Evolutionary conservation across 2,888 invertebrate genomes (phyloP).

Genomic region (Acanthosepion esculentum): DNA sequence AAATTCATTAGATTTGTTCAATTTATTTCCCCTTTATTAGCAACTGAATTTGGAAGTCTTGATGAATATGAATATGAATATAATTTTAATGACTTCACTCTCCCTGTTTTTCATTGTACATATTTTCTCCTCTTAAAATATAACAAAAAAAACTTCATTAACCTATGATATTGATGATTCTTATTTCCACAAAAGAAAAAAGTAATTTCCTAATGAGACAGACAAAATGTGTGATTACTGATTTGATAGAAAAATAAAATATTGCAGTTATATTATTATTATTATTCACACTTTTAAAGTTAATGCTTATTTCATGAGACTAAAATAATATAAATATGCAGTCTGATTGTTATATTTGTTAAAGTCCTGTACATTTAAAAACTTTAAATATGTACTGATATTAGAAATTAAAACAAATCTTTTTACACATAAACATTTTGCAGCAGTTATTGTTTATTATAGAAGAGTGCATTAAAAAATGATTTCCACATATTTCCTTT

Average conservation of each 20-base stretch:
- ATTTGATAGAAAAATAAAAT: too few relatives aligned
- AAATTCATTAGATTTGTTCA: neutral
- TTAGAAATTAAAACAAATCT: neutral
- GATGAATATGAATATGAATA: neutral
- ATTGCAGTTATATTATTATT: too few relatives aligned
- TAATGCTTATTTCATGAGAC: neutral
- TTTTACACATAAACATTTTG: neutral
- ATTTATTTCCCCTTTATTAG: neutral
- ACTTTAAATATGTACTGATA: neutral
- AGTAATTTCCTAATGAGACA: too few relatives aligned
- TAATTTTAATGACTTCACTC: neutral
- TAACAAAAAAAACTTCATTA: neutral
- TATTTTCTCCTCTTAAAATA: neutral
- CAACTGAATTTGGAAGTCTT: neutral
- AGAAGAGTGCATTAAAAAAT: neutral
- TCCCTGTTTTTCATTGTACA: too few relatives aligned
- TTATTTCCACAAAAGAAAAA: too few relatives aligned
- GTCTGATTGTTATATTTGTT: neutral
- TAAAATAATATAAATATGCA: neutral
- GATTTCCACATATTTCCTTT: neutral
- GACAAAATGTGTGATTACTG: too few relatives aligned
- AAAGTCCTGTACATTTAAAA: neutral
- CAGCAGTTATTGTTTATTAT: neutral
- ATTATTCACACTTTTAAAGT: too few relatives aligned
- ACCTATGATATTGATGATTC: neutral